These are phyloP conservation scores for Nannoperca australis DNA, from an alignment of 2,797 vertebrate species.

Conservation along the genomic window DNA sequence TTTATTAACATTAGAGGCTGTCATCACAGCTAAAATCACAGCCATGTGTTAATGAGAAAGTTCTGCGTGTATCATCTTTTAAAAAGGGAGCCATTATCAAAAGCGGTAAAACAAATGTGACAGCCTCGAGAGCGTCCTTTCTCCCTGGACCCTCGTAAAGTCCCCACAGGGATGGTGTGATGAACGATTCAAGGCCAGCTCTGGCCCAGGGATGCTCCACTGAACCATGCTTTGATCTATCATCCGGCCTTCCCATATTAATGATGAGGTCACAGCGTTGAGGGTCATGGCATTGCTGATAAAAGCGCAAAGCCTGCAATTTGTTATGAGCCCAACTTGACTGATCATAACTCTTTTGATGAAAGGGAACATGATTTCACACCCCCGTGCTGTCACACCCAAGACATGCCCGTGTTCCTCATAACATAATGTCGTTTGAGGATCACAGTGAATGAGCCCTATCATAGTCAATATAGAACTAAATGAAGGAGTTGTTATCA, in stretches of 20 bases:
- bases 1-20: slow-evolving; percentile 46
- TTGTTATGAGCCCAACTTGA: slow-evolving; percentile 82
- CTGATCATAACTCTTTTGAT: slow-evolving; percentile 84
- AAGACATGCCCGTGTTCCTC: slow-evolving; percentile 68
- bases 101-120: slow-evolving; percentile 83
- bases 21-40: slow-evolving; percentile 57
- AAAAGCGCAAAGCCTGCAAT: slow-evolving; percentile 85
- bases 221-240: slow-evolving; percentile 86
- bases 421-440: slow-evolving; percentile 73
- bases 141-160: slow-evolving; percentile 71
- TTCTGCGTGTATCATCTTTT: slow-evolving; percentile 65
- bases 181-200: slow-evolving; percentile 85
- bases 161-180: slow-evolving; percentile 76
- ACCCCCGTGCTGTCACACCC: slow-evolving; percentile 68
- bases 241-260: slow-evolving; percentile 85
- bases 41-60: slow-evolving; percentile 57
- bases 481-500: slow-evolving; percentile 76
- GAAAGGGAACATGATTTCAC: slow-evolving; percentile 79
- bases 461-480: slow-evolving; percentile 66
- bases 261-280: slow-evolving; percentile 86
- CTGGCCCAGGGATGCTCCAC: slow-evolving; percentile 81
- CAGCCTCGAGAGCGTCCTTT: slow-evolving; percentile 75
- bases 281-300: slow-evolving; percentile 85
- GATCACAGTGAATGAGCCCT: slow-evolving; percentile 68
- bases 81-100: slow-evolving; percentile 76